A percentile compares a stretch with the other conserved stretches of the same genome.
Evolutionary conservation across 2,888 invertebrate genomes (phyloP).

Genomic region (Unio delphinus): DNA sequence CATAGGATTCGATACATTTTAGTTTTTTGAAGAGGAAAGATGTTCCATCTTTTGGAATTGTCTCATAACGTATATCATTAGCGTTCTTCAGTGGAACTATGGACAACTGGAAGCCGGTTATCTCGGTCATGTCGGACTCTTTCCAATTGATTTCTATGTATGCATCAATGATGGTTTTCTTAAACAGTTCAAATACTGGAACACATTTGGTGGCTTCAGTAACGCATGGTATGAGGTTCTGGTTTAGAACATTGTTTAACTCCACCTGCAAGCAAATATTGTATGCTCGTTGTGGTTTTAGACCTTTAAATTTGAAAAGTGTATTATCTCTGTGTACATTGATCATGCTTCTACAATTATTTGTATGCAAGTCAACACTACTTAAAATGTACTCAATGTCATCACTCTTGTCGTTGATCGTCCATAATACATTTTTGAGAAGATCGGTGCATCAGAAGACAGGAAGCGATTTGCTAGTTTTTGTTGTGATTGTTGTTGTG

Average conservation of each 20-base stretch:
- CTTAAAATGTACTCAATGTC: not conserved
- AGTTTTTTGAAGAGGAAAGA: no score
- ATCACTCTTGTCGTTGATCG: not conserved
- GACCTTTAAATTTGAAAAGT: not conserved
- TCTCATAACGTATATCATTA: not conserved
- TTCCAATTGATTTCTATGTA: slow-evolving; percentile 22
- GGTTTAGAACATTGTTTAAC: not conserved
- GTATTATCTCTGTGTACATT: no score
- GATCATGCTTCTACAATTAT: no score
- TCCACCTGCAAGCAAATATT: slow-evolving; percentile 1
- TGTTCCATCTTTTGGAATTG: no score
- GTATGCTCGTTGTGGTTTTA: not conserved
- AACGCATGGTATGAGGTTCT: not conserved
- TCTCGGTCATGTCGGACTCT: slow-evolving; percentile 23
- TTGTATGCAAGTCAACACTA: no score
- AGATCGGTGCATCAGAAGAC: slow-evolving; percentile 7
- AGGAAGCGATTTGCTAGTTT: slow-evolving; percentile 16
- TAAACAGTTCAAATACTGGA: slow-evolving; percentile 15
- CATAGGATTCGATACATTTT: slow-evolving; percentile 1
- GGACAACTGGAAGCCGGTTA: slow-evolving; percentile 22
- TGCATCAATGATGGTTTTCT: slow-evolving; percentile 5
- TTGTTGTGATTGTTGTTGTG: slow-evolving; percentile 16
- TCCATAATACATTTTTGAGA: slow-evolving; percentile 52
- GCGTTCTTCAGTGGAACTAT: slow-evolving; percentile 5
- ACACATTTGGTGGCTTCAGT: slow-evolving; percentile 1